These are phyloP conservation scores for Tapirus indicus DNA, from an alignment of 2,797 vertebrate genomes.

Conservation along the genomic window DNA sequence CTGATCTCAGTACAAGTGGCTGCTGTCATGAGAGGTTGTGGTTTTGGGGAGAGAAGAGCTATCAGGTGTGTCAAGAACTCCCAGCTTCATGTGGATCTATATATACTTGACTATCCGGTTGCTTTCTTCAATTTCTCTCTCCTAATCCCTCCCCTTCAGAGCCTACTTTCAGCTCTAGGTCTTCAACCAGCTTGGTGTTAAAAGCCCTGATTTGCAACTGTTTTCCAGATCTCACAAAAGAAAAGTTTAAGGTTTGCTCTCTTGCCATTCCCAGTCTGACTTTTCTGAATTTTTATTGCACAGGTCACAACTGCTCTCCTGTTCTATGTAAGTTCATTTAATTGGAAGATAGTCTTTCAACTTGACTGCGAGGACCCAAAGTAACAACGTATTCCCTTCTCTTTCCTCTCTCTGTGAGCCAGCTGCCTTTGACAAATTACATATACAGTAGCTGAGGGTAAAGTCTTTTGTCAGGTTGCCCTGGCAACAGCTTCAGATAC, in stretches of 20 bases:
- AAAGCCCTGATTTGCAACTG: not conserved
- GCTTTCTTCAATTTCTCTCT: not conserved
- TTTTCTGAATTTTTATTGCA: not conserved
- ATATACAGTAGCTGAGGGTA: conserved; percentile 8
- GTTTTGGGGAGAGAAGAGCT: not conserved
- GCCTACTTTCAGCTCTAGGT: not conserved
- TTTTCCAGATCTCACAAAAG: not conserved
- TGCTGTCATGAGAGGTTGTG: not conserved
- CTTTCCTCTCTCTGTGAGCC: not conserved
- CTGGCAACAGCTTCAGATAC: conserved; percentile 69
- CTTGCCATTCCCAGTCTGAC: not conserved
- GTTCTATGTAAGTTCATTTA: not conserved
- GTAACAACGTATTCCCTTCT: not conserved
- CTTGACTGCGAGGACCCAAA: not conserved
- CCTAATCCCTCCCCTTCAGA: not conserved
- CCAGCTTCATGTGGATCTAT: not conserved
- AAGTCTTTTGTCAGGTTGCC: conserved; percentile 73
- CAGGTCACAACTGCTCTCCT: not conserved
- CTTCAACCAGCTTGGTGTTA: not conserved
- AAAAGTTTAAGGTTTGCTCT: not conserved
- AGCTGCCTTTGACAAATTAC: conserved; percentile 72
- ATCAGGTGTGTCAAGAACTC: not conserved
- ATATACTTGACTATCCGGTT: not conserved
- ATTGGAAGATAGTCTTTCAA: not conserved
- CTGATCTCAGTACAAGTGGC: not conserved